These are phyloP conservation scores for Acleris emargana DNA, from an alignment of 2,888 invertebrate species.

Conservation along the genomic window DNA sequence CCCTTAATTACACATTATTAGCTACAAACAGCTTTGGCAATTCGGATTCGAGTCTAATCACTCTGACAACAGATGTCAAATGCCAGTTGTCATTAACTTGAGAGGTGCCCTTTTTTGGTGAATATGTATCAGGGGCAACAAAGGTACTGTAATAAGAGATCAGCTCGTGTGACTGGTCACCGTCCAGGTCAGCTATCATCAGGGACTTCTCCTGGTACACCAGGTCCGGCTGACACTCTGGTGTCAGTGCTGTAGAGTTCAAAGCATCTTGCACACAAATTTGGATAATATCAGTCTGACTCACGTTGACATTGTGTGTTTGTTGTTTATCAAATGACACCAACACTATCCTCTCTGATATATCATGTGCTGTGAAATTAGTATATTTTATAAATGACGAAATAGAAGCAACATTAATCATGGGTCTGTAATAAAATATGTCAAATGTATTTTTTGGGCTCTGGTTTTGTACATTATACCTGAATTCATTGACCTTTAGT, in stretches of 20 bases:
- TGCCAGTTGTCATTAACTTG: slow-evolving; percentile 79
- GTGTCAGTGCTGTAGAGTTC: slow-evolving; percentile 58
- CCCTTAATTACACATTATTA: slow-evolving; percentile 47
- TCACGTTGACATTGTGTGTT: slow-evolving; percentile 90
- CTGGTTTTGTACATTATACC: slow-evolving; percentile 73
- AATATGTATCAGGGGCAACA: slow-evolving; percentile 68
- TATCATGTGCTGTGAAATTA: slow-evolving; percentile 81
- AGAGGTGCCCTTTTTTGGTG: slow-evolving; percentile 63
- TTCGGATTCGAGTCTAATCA: slow-evolving; percentile 88
- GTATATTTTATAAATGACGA: slow-evolving; percentile 74
- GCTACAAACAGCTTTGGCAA: slow-evolving; percentile 87
- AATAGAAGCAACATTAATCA: slow-evolving; percentile 68
- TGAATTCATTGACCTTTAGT: slow-evolving; percentile 72
- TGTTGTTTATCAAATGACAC: slow-evolving; percentile 90
- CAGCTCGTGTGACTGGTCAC: slow-evolving; percentile 89
- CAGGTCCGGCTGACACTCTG: slow-evolving; percentile 89
- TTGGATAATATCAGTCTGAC: slow-evolving; percentile 90
- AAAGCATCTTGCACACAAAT: slow-evolving; percentile 83
- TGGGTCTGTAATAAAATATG: slow-evolving; percentile 67
- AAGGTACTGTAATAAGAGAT: slow-evolving; percentile 90
- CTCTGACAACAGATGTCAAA: slow-evolving; percentile 86
- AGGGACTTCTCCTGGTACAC: slow-evolving; percentile 89
- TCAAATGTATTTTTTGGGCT: slow-evolving; percentile 75
- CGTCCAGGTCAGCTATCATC: slow-evolving; percentile 89
- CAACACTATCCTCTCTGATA: slow-evolving; percentile 89